These are phyloP conservation scores for Hyles euphorbiae DNA, from an alignment of 1,140 invertebrate genomes.

Conservation along the genomic window DNA sequence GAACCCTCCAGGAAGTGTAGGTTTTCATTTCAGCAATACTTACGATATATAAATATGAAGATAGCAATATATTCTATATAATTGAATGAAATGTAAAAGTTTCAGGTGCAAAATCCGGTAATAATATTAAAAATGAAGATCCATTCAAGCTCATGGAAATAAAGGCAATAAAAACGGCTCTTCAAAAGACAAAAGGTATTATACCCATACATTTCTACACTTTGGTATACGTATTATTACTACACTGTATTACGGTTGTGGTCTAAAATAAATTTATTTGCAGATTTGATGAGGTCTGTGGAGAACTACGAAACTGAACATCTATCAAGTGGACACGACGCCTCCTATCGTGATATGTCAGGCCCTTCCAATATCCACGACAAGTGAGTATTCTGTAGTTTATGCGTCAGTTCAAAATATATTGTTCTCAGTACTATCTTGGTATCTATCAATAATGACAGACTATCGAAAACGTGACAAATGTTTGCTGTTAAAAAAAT, in stretches of 20 bases:
- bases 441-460: no score
- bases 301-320: constrained; percentile 64
- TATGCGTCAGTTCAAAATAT: no score
- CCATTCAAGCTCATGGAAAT: constrained; percentile 70
- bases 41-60: not conserved
- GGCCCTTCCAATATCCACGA: constrained; percentile 62
- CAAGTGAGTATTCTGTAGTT: constrained; percentile 42
- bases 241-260: not conserved
- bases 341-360: constrained; percentile 45
- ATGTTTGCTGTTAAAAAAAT: no score
- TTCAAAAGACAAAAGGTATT: constrained; percentile 68
- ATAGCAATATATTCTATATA: not conserved
- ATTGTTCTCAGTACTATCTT: no score
- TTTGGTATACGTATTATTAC: no score
- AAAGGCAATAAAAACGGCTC: constrained; percentile 63
- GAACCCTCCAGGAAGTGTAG: constrained; percentile 56
- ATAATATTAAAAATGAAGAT: constrained; percentile 65
- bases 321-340: constrained; percentile 40
- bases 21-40: constrained; percentile 7
- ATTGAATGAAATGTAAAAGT: not conserved
- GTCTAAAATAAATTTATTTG: not conserved
- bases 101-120: constrained; percentile 52
- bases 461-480: no score
- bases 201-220: no score
- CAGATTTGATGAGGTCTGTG: constrained; percentile 69